Base-by-base conservation (phyloP, 2,888 invertebrate genomes). In the Magallana nippona region DNA sequence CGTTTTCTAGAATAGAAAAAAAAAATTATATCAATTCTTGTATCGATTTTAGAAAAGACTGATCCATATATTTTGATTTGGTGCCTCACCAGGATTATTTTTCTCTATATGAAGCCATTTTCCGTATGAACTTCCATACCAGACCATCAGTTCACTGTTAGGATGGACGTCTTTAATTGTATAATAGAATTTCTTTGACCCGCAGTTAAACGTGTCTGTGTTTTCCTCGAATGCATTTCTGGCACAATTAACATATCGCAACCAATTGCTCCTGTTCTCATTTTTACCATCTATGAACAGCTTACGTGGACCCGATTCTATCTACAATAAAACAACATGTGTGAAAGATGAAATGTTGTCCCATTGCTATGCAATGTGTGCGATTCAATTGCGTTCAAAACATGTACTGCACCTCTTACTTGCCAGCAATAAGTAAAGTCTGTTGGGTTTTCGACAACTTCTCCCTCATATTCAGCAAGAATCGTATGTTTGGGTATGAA, bases 151-250 rank as follows among this genome's bases (percentile, higher is more conserved):
- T 71, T 71, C 71, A 15, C 32, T 71, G 71, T 32, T 71, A 13
- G 27, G 22, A 15, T 71, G 15, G 13, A 71, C 27, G 5, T 71
- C 71, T 71, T 71, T 71, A 27, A 32, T 71, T 13, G 71, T 71
- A 32, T 22, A 71, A 32, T 71, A 71, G 32, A 71, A 71, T 71
- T 71, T 71, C 71, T 71, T 71, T 27, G 27, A 71, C 15, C 27
- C 71, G 32, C 71, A 71, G 27, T 71, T 71, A 32, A 71, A 71
- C 3, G 71, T 71, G 32, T 71, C 13, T 32, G 27, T 71, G 17
- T 71, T 71, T 71, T 71, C 71, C 22, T 71, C 71, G 15, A 71
- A 71, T 71, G 71, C 15, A 71, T 71, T 71, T 71, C 71, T 71
- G 11, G 71, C 71, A 27, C 71, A 71, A 32, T 71, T 71, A 15